phyloP scores from a whole-genome alignment of 2,113 vertebrate genomes.

The Gadus macrocephalus region DNA sequence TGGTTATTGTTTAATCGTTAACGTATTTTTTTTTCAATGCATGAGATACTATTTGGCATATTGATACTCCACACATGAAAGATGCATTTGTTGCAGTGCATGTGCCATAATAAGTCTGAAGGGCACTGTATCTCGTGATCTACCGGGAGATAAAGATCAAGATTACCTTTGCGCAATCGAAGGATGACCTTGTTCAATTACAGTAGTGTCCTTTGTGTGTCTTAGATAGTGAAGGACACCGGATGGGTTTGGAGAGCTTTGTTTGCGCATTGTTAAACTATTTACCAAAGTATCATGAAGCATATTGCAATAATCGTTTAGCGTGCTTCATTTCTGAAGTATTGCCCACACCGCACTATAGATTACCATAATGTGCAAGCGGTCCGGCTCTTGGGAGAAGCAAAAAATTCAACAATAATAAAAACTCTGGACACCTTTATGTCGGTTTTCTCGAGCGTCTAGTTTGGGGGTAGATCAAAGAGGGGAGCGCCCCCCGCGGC shows the following conservation, averaged over 20 bases:
- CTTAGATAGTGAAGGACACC: slow-evolving; percentile 58
- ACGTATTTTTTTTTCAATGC: too few species aligned
- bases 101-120: too few species aligned
- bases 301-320: not conserved
- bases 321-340: too few species aligned
- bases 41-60: too few species aligned
- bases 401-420: slow-evolving; percentile 11
- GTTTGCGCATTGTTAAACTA: slow-evolving; percentile 10
- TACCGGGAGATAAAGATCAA: slow-evolving; percentile 48
- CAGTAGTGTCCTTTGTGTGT: slow-evolving; percentile 63
- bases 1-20: too few species aligned
- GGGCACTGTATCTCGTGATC: slow-evolving; percentile 56
- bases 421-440: slow-evolving; percentile 10
- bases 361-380: not conserved
- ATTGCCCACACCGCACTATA: not conserved
- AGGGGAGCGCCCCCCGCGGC: slow-evolving; percentile 33
- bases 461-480: slow-evolving; percentile 48
- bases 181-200: slow-evolving; percentile 57
- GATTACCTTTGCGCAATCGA: slow-evolving; percentile 53
- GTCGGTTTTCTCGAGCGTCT: slow-evolving; percentile 31
- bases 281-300: not conserved
- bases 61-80: too few species aligned
- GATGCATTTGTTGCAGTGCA: too few species aligned
- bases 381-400: not conserved
- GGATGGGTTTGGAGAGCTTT: slow-evolving; percentile 31